A percentile compares a stretch with the other conserved stretches of the same genome.
Conservation (phyloP, 2,113 vertebrate genomes). For the Amblyornis subalaris region DNA sequence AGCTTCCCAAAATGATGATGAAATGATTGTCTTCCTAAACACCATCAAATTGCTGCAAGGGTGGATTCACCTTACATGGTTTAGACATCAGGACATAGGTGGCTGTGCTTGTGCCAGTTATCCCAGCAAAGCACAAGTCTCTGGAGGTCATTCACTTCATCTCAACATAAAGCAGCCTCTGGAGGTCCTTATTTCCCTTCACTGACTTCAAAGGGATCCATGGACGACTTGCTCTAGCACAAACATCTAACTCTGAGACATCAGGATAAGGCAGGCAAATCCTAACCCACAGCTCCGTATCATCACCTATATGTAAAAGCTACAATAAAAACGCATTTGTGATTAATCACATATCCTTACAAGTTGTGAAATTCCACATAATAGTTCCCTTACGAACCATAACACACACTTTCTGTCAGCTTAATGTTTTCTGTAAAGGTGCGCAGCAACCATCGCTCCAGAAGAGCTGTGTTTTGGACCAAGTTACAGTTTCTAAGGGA, state of each 20-base stretch:
- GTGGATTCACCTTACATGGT: neutral
- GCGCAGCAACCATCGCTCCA: neutral
- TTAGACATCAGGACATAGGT: neutral
- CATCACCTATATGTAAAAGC: neutral
- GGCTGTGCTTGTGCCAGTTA: neutral
- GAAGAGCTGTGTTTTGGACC: neutral
- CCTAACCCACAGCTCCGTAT: neutral
- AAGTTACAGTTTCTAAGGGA: conserved; percentile 14
- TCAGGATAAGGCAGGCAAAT: neutral
- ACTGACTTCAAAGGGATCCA: neutral
- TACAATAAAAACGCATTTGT: neutral
- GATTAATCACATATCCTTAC: neutral
- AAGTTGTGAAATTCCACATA: neutral
- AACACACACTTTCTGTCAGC: neutral
- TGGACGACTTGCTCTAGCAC: neutral
- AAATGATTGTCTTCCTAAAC: neutral
- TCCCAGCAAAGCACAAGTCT: neutral
- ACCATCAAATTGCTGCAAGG: neutral
- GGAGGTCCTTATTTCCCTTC: neutral
- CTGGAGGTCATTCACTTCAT: neutral
- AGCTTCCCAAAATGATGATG: neutral
- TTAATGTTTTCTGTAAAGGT: conserved; percentile 22
- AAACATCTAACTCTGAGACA: neutral
- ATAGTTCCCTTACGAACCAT: neutral
- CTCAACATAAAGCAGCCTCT: neutral